Evolutionary conservation across 2,113 vertebrate genomes (phyloP).

Genomic region (Carassius carassius): DNA sequence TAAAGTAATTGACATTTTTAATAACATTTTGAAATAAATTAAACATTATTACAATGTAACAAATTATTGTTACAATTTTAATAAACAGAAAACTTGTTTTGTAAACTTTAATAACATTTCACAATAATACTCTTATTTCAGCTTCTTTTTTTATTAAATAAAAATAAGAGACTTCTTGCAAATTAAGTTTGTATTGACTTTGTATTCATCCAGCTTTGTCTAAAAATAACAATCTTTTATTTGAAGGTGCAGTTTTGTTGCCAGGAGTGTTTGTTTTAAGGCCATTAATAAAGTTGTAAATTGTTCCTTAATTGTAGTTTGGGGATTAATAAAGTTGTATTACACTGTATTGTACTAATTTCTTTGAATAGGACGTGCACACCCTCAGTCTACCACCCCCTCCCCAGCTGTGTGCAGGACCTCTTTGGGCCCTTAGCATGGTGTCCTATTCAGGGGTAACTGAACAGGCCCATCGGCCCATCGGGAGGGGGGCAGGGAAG

Average conservation of each 20-base stretch:
- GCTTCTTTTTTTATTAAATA: neutral
- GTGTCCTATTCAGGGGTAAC: slow-evolving; percentile 61
- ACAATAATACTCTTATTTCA: neutral
- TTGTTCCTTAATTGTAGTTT: neutral
- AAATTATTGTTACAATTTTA: no score
- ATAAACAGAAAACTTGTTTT: no score
- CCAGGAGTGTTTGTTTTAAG: neutral
- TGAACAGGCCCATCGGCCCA: slow-evolving; percentile 22
- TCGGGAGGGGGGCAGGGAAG: slow-evolving; percentile 19
- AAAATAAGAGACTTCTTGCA: neutral
- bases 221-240: neutral
- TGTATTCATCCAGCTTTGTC: neutral
- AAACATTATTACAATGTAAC: no score
- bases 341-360: neutral
- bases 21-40: neutral
- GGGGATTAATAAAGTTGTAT: neutral
- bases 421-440: slow-evolving; percentile 10
- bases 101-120: neutral
- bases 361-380: neutral
- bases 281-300: neutral
- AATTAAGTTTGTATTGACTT: neutral
- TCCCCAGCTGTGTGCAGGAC: neutral
- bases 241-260: neutral
- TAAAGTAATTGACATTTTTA: no score
- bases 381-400: neutral